Conservation (phyloP, 2,797 vertebrate species). For the Bradypus variegatus region DNA sequence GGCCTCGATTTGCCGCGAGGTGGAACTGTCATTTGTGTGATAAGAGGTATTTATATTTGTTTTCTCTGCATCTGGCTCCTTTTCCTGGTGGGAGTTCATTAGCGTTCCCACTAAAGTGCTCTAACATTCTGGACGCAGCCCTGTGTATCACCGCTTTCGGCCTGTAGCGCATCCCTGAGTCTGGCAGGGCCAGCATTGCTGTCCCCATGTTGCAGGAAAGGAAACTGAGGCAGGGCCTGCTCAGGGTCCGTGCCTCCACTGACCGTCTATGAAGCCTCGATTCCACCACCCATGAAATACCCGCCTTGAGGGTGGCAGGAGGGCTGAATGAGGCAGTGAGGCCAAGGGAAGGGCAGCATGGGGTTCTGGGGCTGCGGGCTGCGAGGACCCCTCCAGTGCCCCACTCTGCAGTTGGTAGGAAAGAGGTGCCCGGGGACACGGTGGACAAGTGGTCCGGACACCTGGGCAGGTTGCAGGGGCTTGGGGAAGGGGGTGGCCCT, state of each 20-base stretch:
- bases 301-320: neutral
- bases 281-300: neutral
- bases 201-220: neutral
- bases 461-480: too few relatives aligned
- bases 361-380: rapidly evolving
- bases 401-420: neutral
- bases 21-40: neutral
- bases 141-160: neutral
- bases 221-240: neutral
- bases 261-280: rapidly evolving
- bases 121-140: rapidly evolving
- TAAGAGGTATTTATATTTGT: neutral
- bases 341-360: neutral
- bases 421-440: neutral
- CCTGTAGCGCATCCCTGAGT: neutral
- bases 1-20: neutral
- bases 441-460: neutral
- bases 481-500: neutral
- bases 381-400: neutral
- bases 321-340: rapidly evolving
- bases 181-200: neutral
- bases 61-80: neutral
- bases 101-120: neutral
- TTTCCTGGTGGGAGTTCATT: neutral
- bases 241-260: too few relatives aligned